A percentile compares a stretch with the other conserved stretches of the same genome.
Conservation (phyloP, 2,797 vertebrate genomes). For the Merluccius polli region DNA sequence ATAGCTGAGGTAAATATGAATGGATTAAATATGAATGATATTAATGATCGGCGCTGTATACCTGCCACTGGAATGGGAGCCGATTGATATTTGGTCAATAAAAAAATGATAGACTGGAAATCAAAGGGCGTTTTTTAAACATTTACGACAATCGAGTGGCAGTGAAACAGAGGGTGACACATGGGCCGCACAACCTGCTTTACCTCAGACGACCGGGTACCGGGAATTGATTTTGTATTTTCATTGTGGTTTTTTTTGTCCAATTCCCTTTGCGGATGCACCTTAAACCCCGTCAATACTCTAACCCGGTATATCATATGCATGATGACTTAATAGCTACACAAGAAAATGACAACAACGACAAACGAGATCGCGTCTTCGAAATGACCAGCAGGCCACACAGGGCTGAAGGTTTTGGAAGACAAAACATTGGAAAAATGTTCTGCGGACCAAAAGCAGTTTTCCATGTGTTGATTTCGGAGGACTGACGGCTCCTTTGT, state of each 20-base stretch:
- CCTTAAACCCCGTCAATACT: neutral
- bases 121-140: slow-evolving; percentile 84
- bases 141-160: slow-evolving; percentile 76
- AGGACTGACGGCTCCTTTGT: slow-evolving; percentile 71
- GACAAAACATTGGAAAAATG: slow-evolving; percentile 41
- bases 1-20: slow-evolving; percentile 72
- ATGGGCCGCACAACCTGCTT: slow-evolving; percentile 63
- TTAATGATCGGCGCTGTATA: slow-evolving; percentile 77
- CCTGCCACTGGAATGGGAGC: slow-evolving; percentile 72
- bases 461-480: slow-evolving; percentile 53
- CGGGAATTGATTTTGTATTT: slow-evolving; percentile 26
- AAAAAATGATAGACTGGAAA: slow-evolving; percentile 81
- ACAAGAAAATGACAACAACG: neutral
- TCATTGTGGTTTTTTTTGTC: neutral
- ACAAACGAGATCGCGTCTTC: neutral
- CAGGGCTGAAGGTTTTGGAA: slow-evolving; percentile 21
- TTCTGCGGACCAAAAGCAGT: slow-evolving; percentile 32
- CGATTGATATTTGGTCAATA: slow-evolving; percentile 79
- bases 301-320: neutral
- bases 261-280: neutral
- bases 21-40: slow-evolving; percentile 68
- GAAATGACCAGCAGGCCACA: slow-evolving; percentile 11
- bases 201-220: slow-evolving; percentile 54
- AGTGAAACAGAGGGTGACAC: slow-evolving; percentile 59
- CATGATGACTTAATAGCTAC: slow-evolving; percentile 27